phyloP scores from a whole-genome alignment of 2,888 invertebrate genomes.

The Ophion costatus region DNA sequence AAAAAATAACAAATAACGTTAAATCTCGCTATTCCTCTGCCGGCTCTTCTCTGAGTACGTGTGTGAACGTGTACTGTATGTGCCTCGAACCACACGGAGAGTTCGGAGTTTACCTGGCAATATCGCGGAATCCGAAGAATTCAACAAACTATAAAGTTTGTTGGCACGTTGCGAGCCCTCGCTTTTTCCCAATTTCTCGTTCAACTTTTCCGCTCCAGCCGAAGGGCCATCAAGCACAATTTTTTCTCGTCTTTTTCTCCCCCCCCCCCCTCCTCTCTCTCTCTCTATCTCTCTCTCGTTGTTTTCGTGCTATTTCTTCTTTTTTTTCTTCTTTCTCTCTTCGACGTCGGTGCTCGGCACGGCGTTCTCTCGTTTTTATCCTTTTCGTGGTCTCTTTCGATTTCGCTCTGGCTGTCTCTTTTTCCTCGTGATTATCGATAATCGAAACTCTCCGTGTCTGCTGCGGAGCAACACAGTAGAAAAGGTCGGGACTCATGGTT shows the following conservation, averaged over 20 bases:
- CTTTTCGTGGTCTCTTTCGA: conserved; percentile 5
- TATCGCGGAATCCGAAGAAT: conserved; percentile 62
- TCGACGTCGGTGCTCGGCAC: conserved; percentile 1
- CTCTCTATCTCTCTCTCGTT: too few species aligned
- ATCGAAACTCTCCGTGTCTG: conserved; percentile 65
- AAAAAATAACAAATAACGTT: conserved; percentile 43
- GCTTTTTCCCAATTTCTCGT: conserved; percentile 41
- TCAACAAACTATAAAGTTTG: conserved; percentile 65
- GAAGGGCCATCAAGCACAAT: conserved; percentile 53
- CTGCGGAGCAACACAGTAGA: conserved; percentile 49
- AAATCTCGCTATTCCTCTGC: conserved; percentile 35
- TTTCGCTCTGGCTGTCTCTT: not conserved
- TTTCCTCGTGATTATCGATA: conserved; percentile 64
- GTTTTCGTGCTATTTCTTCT: conserved; percentile 32
- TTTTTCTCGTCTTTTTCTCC: conserved; percentile 10
- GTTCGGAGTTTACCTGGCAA: conserved; percentile 52
- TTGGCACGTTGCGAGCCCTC: conserved; percentile 56
- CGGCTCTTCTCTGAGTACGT: not conserved
- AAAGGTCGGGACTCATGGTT: conserved; percentile 55
- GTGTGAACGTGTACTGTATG: not conserved
- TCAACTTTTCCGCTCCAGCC: conserved; percentile 53
- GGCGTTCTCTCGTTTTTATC: not conserved
- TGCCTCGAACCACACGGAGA: conserved; percentile 14
- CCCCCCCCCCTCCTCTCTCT: too few species aligned
- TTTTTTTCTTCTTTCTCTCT: conserved; percentile 10